phyloP scores from a whole-genome alignment of 2,888 invertebrate genomes.

The Teinopalpus imperialis region DNA sequence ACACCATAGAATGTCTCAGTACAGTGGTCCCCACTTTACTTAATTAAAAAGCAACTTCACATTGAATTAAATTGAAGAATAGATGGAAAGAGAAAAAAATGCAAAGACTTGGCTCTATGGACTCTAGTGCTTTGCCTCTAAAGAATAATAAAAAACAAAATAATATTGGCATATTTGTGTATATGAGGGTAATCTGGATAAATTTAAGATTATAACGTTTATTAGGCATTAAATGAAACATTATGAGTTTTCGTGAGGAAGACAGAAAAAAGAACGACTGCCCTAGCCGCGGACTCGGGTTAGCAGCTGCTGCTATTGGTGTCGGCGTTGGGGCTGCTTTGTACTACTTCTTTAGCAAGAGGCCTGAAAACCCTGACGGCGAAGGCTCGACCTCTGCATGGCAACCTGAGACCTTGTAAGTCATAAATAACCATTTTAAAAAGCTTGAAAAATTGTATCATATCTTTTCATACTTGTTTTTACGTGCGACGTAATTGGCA shows the following conservation, averaged over 20 bases:
- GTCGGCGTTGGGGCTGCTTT: conserved; percentile 71
- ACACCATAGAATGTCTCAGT: no score
- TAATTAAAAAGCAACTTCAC: no score
- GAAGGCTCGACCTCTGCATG: conserved; percentile 56
- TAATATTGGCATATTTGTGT: conserved; percentile 6
- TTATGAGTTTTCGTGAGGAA: conserved; percentile 66
- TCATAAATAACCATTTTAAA: background rate
- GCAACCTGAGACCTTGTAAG: conserved; percentile 40
- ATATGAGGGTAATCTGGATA: conserved; percentile 20
- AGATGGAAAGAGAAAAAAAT: no score
- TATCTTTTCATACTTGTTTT: background rate
- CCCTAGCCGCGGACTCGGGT: conserved; percentile 60
- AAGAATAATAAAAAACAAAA: no score
- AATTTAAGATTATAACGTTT: conserved; percentile 1
- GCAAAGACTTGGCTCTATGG: no score
- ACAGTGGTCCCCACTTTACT: no score
- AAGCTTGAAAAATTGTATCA: background rate
- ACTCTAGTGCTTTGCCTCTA: no score
- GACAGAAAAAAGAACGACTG: conserved; percentile 55
- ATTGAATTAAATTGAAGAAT: no score
- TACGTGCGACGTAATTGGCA: background rate
- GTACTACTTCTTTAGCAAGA: conserved; percentile 68
- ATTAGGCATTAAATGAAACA: conserved; percentile 6
- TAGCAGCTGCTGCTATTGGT: conserved; percentile 68
- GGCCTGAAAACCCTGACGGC: conserved; percentile 50